phyloP scores from a whole-genome alignment of 2,113 vertebrate genomes.

The Percina caprodes region DNA sequence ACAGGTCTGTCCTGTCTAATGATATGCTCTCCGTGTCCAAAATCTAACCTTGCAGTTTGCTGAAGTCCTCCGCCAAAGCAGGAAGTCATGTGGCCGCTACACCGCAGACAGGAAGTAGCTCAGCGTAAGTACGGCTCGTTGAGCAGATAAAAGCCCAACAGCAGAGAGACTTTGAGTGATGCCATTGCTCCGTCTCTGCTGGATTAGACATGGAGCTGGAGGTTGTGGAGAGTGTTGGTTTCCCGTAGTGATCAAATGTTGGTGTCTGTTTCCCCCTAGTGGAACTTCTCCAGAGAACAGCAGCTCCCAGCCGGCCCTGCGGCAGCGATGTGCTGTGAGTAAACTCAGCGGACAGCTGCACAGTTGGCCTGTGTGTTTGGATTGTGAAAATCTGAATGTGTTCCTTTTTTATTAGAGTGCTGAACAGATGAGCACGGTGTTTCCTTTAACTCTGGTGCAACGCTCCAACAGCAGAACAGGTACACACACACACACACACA shows the following conservation, averaged over 20 bases:
- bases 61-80: constrained; percentile 82
- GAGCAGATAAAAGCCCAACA: not conserved
- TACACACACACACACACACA: constrained; percentile 26
- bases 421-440: constrained; percentile 68
- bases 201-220: not conserved
- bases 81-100: constrained; percentile 78
- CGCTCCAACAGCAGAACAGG: constrained; percentile 79
- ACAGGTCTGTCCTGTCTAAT: constrained; percentile 8
- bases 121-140: constrained; percentile 67
- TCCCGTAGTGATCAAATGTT: not conserved
- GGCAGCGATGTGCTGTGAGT: constrained; percentile 80
- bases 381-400: not conserved
- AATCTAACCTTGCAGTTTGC: constrained; percentile 79
- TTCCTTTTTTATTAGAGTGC: constrained; percentile 69
- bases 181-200: not conserved
- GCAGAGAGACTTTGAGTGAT: not conserved
- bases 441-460: constrained; percentile 38
- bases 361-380: not conserved
- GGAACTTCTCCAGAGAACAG: constrained; percentile 76
- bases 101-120: constrained; percentile 82
- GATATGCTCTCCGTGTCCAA: constrained; percentile 9
- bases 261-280: constrained; percentile 79
- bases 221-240: not conserved
- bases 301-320: constrained; percentile 50
- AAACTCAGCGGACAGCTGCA: not conserved